Conservation (phyloP, 2,797 vertebrate species). For the Perodicticus potto region DNA sequence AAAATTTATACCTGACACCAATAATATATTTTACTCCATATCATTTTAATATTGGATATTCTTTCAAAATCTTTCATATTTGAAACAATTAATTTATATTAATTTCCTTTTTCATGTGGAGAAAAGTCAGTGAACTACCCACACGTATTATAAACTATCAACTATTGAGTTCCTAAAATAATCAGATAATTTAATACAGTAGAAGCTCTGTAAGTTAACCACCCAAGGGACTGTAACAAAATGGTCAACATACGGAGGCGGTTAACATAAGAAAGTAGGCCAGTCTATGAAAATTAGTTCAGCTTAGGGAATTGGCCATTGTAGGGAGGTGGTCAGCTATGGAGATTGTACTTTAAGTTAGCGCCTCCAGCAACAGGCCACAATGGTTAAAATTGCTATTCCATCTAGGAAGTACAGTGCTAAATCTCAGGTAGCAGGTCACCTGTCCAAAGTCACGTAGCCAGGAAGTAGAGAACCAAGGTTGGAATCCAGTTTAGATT, state of each 20-base stretch:
- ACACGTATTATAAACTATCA: slow-evolving; percentile 5
- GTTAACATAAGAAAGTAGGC: no score
- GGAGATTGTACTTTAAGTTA: background rate
- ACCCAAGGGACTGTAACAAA: no score
- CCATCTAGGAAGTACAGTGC: background rate
- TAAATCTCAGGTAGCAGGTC: background rate
- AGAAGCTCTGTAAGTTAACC: no score
- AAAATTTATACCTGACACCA: background rate
- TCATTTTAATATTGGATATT: background rate
- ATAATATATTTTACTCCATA: background rate
- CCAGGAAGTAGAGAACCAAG: background rate
- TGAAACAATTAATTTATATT: background rate
- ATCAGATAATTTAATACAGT: background rate
- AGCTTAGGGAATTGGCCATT: no score
- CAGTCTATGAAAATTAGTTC: no score
- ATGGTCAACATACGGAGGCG: no score
- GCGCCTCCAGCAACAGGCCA: background rate
- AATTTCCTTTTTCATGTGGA: background rate
- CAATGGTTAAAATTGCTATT: background rate
- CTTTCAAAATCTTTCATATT: slow-evolving; percentile 37
- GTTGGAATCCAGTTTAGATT: background rate
- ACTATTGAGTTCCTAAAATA: background rate
- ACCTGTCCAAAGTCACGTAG: background rate
- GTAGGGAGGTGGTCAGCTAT: no score
- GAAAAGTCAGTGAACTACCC: background rate